Evolutionary conservation across 2,113 vertebrate species (phyloP), one percentile per base, ranked within the genome.

Genomic region (Procavia capensis): DNA sequence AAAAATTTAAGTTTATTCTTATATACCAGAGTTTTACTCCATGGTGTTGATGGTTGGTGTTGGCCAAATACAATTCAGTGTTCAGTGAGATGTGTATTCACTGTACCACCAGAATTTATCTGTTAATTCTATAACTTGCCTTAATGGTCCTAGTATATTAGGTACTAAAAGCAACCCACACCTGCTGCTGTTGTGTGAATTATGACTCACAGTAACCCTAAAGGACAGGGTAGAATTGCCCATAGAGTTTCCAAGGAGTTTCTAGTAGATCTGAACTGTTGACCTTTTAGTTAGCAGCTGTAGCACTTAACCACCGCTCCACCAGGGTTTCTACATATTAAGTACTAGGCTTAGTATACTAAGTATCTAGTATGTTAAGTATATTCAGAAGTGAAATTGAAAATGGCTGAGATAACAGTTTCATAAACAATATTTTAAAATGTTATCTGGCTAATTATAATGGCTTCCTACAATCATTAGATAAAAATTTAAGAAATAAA

Each of bases 401-500:
- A 80, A 91, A 89, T 72, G 63, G 24, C 17, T 41, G 11, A 91
- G 54, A 88, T 64, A 82, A 93, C 88, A 13, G 85, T 89, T 36
- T 43, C 8, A 70, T 74, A 84, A 85, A 39, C 29, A 84, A 41
- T 70, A 93, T 47, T 96, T 85, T 85, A 22, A 91, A 76, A 78
- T 93, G 47, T 75, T 79, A 82, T 47, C 17, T 89, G 83, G 43
- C 34, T 81, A 82, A 63, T 91, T 85, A 89, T 31, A 45, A 88
- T 89, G 74, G 25, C 24, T 93, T 85, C 88, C 43, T 88, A 75
- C 64, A 81, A 41, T 70, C n/a, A 74, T 83, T 92, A 89, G 74
- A 34, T 22, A 88, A 88, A 59, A 95, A 92, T 94, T 93, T 83
- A 83, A 85, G 74, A 95, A 95, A 79, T 83, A 87, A 83, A 83